phyloP scores from a whole-genome alignment of 1,140 invertebrate species.

The Metopolophium dirhodum region DNA sequence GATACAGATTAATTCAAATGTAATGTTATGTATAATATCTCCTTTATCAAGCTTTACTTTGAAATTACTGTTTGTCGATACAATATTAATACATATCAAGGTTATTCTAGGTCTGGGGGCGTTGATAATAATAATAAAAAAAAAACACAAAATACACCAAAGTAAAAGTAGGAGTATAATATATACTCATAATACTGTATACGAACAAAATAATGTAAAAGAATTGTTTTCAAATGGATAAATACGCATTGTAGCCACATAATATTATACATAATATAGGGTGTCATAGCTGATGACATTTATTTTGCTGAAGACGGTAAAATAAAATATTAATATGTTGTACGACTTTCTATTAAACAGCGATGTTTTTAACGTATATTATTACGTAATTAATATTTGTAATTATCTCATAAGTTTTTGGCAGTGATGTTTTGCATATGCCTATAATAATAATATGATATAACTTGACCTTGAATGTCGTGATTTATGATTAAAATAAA shows the following conservation, averaged over 20 bases:
- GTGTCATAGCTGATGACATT: slow-evolving; percentile 17
- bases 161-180: slow-evolving; percentile 33
- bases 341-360: slow-evolving; percentile 36
- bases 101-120: slow-evolving; percentile 34
- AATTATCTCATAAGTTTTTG: slow-evolving; percentile 35
- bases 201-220: not conserved
- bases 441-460: not conserved
- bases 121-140: slow-evolving; percentile 8
- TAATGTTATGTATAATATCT: not conserved
- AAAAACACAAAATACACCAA: slow-evolving; percentile 13
- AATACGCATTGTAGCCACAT: not conserved
- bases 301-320: not conserved
- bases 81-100: slow-evolving; percentile 28
- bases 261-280: not conserved
- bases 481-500: slow-evolving; percentile 1
- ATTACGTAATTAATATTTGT: slow-evolving; percentile 20
- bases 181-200: not conserved
- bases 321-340: not conserved
- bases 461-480: slow-evolving; percentile 24
- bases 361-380: not conserved
- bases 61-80: not conserved
- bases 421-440: slow-evolving; percentile 27
- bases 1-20: not conserved
- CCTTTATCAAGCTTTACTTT: not conserved
- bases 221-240: slow-evolving; percentile 20